phyloP scores from a whole-genome alignment of 2,113 vertebrate species.

The Ascaphus truei region DNA sequence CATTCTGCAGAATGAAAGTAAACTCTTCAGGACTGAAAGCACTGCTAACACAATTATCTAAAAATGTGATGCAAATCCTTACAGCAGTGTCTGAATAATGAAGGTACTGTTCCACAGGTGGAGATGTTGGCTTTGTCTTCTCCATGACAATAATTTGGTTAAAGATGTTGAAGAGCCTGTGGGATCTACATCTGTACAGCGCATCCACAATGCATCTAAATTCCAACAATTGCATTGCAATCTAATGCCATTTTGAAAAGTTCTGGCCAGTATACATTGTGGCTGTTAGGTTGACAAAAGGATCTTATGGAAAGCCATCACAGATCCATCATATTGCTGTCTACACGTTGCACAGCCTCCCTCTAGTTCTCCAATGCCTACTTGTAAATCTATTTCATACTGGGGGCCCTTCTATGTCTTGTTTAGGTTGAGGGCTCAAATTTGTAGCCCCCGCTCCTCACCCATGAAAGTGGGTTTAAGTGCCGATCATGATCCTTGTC shows the following conservation, averaged over 20 bases:
- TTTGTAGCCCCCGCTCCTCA: slow-evolving; percentile 74
- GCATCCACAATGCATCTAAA: neutral
- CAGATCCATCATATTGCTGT: slow-evolving; percentile 29
- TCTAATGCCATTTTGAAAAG: neutral
- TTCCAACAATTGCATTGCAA: neutral
- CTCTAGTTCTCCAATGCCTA: neutral
- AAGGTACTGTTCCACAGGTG: neutral
- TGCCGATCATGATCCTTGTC: slow-evolving; percentile 85
- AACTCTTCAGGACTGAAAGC: too few species aligned
- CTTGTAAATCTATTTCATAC: neutral
- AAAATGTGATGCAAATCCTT: too few species aligned
- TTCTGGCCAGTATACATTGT: neutral
- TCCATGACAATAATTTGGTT: neutral
- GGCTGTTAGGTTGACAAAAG: neutral
- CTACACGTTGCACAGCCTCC: neutral
- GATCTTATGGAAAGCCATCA: slow-evolving; percentile 12
- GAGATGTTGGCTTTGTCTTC: neutral
- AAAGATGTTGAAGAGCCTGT: neutral
- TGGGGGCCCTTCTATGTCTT: neutral
- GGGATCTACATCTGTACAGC: neutral
- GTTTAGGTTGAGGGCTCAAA: slow-evolving; percentile 69
- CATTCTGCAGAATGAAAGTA: too few species aligned
- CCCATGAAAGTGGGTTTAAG: slow-evolving; percentile 70
- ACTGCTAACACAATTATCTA: too few species aligned
- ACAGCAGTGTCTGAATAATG: too few species aligned